Evolutionary conservation across 1,140 invertebrate genomes (phyloP).

Genomic region (Drosophila busckii): DNA sequence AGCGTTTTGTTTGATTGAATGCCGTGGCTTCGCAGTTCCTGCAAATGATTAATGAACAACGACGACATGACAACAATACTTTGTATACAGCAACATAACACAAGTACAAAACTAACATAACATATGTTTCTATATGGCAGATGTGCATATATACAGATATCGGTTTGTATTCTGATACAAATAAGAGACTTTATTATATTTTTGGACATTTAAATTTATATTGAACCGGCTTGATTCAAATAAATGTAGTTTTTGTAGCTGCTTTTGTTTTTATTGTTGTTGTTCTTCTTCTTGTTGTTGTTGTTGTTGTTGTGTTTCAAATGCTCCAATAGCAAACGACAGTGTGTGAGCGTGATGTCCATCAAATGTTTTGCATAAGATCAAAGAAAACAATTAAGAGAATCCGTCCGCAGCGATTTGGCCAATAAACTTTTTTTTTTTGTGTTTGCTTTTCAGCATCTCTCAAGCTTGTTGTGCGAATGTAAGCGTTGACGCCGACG

Average conservation of each 20-base stretch:
- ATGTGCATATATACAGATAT: not conserved
- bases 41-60: conserved; percentile 61
- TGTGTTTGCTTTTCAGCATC: conserved; percentile 36
- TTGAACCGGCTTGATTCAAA: conserved; percentile 46
- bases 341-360: conserved; percentile 55
- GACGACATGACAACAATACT: conserved; percentile 33
- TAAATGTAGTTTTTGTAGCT: no score
- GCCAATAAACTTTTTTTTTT: conserved; percentile 49
- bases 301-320: no score
- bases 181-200: conserved; percentile 45
- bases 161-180: conserved; percentile 22
- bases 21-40: conserved; percentile 48
- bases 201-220: conserved; percentile 45
- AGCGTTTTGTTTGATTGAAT: conserved; percentile 47
- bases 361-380: conserved; percentile 73
- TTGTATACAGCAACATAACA: conserved; percentile 23
- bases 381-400: conserved; percentile 76
- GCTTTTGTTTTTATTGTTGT: no score
- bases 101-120: conserved; percentile 1
- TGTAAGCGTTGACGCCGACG: conserved; percentile 44
- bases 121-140: no score
- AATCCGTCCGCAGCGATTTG: conserved; percentile 63
- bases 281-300: no score
- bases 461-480: conserved; percentile 49
- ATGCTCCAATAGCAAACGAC: no score